Evolutionary conservation across 2,888 invertebrate species (phyloP).

Genomic region (Tenthredo mesomela): DNA sequence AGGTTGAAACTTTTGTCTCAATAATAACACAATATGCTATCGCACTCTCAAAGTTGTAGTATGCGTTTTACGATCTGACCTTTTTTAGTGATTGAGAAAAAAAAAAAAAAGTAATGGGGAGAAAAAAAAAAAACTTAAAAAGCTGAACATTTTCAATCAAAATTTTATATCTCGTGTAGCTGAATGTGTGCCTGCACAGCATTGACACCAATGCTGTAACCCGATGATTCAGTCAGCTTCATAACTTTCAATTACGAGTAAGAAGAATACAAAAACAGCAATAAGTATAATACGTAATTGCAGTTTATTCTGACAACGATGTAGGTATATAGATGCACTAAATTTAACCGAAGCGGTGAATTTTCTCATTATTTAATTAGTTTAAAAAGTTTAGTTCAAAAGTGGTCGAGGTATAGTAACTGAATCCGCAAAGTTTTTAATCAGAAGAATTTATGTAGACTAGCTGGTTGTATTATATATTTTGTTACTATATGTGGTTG

Average conservation of each 20-base stretch:
- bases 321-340: neutral
- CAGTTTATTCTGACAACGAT: neutral
- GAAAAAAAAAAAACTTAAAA: neutral
- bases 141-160: no score
- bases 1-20: no score
- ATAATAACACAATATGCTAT: no score
- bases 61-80: no score
- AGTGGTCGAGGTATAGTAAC: neutral
- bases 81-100: neutral
- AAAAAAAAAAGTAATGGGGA: no score
- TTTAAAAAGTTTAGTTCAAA: neutral
- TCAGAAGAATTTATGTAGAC: neutral
- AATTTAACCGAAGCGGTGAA: neutral
- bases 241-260: conserved; percentile 6
- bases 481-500: neutral
- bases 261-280: neutral
- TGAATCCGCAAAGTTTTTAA: neutral
- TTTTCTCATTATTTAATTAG: neutral
- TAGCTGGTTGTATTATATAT: conserved; percentile 4
- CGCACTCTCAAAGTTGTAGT: no score
- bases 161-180: neutral
- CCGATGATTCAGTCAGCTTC: neutral
- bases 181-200: neutral
- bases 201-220: conserved; percentile 20
- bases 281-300: neutral